Percentiles rank a stretch among this genome's conserved stretches.
These are phyloP conservation scores for Festucalex cinctus DNA, from an alignment of 2,113 vertebrate species.

Conservation along the genomic window DNA sequence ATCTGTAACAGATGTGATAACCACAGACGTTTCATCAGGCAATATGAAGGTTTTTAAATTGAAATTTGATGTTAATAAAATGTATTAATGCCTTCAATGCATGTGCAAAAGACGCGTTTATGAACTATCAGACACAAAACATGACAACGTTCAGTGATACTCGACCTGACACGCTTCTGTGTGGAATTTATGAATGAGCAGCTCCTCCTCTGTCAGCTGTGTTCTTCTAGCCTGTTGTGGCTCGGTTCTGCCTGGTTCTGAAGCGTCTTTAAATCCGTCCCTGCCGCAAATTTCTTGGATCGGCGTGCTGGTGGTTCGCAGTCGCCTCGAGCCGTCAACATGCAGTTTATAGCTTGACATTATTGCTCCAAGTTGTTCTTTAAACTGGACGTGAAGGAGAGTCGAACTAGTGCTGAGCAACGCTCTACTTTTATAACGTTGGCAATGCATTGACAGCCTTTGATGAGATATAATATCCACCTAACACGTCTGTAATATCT, in stretches of 20 bases:
- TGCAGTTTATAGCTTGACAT: slow-evolving; percentile 34
- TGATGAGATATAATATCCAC: not conserved
- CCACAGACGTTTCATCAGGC: no score
- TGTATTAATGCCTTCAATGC: no score
- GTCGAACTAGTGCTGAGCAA: slow-evolving; percentile 18
- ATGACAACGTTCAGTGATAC: fast-evolving
- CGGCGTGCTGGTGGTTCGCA: slow-evolving; percentile 1
- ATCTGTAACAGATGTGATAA: no score
- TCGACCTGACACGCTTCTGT: slow-evolving; percentile 68
- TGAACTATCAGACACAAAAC: not conserved
- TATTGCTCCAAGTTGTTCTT: slow-evolving; percentile 18
- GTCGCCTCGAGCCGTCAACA: not conserved
- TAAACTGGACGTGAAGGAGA: slow-evolving; percentile 2
- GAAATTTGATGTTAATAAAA: no score
- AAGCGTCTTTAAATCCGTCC: not conserved
- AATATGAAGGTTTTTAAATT: no score
- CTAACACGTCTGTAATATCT: no score
- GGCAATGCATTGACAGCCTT: not conserved
- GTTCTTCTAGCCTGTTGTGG: not conserved
- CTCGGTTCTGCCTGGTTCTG: not conserved
- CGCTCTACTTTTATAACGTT: not conserved
- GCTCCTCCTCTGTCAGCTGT: slow-evolving; percentile 54
- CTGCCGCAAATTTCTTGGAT: slow-evolving; percentile 6
- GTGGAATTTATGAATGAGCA: slow-evolving; percentile 51
- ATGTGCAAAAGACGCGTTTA: not conserved